These are phyloP conservation scores for Platichthys stellatus DNA, from an alignment of 2,113 vertebrate species.

Conservation along the genomic window DNA sequence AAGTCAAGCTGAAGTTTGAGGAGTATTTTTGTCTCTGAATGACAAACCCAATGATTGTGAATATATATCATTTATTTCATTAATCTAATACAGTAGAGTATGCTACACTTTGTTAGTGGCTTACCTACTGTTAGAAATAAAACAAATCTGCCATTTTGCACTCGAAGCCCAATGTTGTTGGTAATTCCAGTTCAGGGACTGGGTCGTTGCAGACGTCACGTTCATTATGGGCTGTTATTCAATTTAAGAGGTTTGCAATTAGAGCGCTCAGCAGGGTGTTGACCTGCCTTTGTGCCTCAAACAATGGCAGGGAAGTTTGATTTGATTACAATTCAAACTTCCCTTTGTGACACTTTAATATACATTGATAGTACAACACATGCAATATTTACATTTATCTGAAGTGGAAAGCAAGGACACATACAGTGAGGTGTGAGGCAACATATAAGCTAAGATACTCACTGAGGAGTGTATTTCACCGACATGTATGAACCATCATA, in stretches of 20 bases:
- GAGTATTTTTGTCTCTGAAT: not conserved
- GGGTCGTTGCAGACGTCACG: not conserved
- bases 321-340: not conserved
- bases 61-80: not conserved
- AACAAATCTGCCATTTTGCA: constrained; percentile 3
- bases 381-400: not conserved
- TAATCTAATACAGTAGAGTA: not conserved
- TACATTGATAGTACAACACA: not conserved
- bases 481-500: too few relatives aligned
- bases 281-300: constrained; percentile 14
- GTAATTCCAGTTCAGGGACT: constrained; percentile 18
- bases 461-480: too few relatives aligned
- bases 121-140: not conserved
- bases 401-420: not conserved
- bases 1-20: constrained; percentile 5
- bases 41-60: not conserved
- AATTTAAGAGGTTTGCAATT: constrained; percentile 6
- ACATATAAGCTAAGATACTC: too few relatives aligned
- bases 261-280: constrained; percentile 10
- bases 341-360: not conserved
- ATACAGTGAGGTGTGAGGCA: too few relatives aligned
- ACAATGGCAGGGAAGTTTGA: constrained; percentile 9
- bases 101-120: not conserved
- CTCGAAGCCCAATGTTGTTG: constrained; percentile 1
- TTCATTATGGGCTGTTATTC: constrained; percentile 16